Evolutionary conservation across 2,888 invertebrate genomes (phyloP).

Genomic region (Lepidocyrtinus sp.): DNA sequence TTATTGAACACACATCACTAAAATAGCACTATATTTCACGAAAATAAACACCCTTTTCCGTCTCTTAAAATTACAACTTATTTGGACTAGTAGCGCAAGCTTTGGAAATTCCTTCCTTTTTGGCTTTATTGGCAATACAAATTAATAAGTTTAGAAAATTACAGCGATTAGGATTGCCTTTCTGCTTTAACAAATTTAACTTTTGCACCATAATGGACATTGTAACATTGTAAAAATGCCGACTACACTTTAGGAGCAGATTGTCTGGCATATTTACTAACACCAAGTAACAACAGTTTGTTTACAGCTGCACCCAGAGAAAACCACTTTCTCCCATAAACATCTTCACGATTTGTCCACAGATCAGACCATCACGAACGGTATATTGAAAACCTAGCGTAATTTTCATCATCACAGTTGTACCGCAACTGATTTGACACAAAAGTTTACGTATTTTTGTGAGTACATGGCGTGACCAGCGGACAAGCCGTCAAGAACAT

Average conservation of each 20-base stretch:
- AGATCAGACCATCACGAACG: slow-evolving; percentile 68
- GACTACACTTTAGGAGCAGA: not conserved
- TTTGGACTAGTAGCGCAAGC: too few species aligned
- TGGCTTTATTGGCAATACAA: not conserved
- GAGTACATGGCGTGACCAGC: slow-evolving; percentile 25
- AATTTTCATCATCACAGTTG: not conserved
- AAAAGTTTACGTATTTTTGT: not conserved
- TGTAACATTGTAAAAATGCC: too few species aligned
- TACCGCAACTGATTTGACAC: slow-evolving; percentile 17
- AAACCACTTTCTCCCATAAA: not conserved
- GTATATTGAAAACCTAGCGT: not conserved
- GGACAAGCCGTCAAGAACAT: too few species aligned
- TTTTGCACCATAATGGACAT: too few species aligned
- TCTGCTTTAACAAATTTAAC: not conserved
- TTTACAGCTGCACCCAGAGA: not conserved
- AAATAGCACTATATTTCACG: not conserved
- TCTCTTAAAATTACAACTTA: too few species aligned
- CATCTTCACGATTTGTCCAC: not conserved
- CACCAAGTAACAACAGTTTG: not conserved
- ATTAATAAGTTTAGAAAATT: not conserved
- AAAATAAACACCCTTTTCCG: not conserved
- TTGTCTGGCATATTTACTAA: slow-evolving; percentile 4
- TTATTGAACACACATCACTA: slow-evolving; percentile 11
- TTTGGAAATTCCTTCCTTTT: not conserved
- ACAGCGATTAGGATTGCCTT: not conserved